Evolutionary conservation across 1,140 invertebrate species (phyloP), one percentile per base, ranked within the genome.

Genomic region (Pseudoatta argentina): DNA sequence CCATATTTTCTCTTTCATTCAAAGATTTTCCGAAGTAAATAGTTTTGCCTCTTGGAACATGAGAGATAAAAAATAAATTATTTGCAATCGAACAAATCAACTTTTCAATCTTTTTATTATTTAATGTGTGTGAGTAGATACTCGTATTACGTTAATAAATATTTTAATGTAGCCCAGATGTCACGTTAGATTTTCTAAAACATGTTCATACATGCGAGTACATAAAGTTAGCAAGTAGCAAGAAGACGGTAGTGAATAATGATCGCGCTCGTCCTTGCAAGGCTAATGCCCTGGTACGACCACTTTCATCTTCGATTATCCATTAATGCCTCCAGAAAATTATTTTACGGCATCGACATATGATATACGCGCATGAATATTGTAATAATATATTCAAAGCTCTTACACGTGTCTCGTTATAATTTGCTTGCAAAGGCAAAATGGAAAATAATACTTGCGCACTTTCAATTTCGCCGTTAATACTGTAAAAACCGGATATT

Each of bases 321-420:
- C 44, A 64, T 88, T 69, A 88, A 75, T 66, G 59, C 69, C 51
- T 55, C n/a, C 39, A 39, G 73, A 64, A 86, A 72, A 86, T 88
- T 86, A 79, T 86, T 48, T 86, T 72, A 82, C 55, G 39, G 61
- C 67, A 73, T 73, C 34, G 51, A 10, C 39, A 7, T 48, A 48
- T 51, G 71, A 73, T 59, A 73, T 59, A 53, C 16, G 34, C 39
- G n/a, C 53, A n/a, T 24, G 48, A 24, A 82, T 73, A 55, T 59
- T 69, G 34, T 61, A 73, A 82, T 48, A 44, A 71, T 34, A 44
- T 61, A 44, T 44, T 72, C 18, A 39, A 24, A 24, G 21, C 21
- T 59, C 18, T 55, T 30, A 55, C 39, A 48, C 24, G 53, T 59
- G 57, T 44, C 34, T 82, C 48, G 55, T 48, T 73, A 61, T 82